These are phyloP conservation scores for Holothuria scabra DNA, from an alignment of 53 echinoderm and acorn worm species.

Conservation along the genomic window DNA sequence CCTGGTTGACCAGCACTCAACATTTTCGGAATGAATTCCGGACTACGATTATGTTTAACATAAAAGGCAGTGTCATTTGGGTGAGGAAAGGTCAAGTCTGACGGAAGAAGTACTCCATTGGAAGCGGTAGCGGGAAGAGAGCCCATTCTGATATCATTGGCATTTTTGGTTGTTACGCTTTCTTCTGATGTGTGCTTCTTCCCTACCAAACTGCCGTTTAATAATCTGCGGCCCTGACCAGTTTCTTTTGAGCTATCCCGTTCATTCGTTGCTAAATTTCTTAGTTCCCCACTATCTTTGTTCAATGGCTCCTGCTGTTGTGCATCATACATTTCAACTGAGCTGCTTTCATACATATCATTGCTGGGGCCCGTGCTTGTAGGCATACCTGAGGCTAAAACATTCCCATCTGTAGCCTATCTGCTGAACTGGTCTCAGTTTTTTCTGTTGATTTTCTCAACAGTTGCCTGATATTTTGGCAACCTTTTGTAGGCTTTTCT, in stretches of 20 bases:
- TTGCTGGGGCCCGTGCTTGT: not conserved
- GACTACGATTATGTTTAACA: slow-evolving; percentile 8
- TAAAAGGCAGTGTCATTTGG: not conserved
- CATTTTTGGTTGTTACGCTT: slow-evolving; percentile 1
- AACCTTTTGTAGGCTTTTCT: too few relatives aligned
- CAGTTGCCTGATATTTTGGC: too few relatives aligned
- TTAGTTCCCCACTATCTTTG: slow-evolving; percentile 4
- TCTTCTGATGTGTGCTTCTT: slow-evolving; percentile 7
- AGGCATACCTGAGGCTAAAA: too few relatives aligned
- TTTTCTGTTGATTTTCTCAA: too few relatives aligned
- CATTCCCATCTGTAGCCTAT: too few relatives aligned
- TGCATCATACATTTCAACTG: not conserved
- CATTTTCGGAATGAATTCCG: not conserved
- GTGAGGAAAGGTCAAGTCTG: slow-evolving; percentile 1
- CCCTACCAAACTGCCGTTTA: not conserved
- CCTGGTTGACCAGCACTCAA: not conserved
- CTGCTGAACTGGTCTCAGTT: too few relatives aligned
- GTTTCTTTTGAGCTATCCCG: slow-evolving; percentile 1
- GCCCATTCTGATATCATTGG: slow-evolving; percentile 1
- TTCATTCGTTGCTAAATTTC: not conserved
- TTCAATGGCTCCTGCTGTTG: not conserved
- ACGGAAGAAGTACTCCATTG: not conserved
- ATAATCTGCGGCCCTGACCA: not conserved
- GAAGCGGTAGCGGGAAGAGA: slow-evolving; percentile 1
- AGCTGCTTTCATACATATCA: not conserved